Percentiles rank a stretch among this genome's conserved stretches.
These are phyloP conservation scores for Maccullochella peelii DNA, from an alignment of 2,113 vertebrate species.

Conservation along the genomic window DNA sequence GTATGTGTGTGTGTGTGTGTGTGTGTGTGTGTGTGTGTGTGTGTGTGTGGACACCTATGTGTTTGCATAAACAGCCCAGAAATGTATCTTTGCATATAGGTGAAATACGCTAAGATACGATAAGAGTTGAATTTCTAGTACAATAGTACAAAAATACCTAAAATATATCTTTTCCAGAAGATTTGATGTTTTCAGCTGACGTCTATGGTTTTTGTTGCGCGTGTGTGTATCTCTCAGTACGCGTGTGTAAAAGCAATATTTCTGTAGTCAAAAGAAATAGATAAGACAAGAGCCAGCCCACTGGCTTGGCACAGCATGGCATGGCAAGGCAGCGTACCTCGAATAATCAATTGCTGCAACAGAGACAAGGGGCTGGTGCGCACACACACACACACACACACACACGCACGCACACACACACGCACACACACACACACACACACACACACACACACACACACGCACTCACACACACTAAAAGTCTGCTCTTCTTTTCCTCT, in stretches of 20 bases:
- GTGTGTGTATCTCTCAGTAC: constrained; percentile 6
- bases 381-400: neutral
- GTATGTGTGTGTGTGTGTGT: constrained; percentile 1
- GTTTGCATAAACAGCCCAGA: neutral
- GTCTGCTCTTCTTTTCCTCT: constrained; percentile 39
- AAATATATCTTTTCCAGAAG: neutral
- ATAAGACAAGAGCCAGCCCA: constrained; percentile 49
- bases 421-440: neutral
- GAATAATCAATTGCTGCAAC: constrained; percentile 39
- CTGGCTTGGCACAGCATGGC: constrained; percentile 52
- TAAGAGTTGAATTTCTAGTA: neutral
- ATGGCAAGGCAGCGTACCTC: constrained; percentile 21
- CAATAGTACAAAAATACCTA: neutral
- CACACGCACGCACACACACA: neutral
- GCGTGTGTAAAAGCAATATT: constrained; percentile 38
- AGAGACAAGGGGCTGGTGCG: neutral
- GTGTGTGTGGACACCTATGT: neutral
- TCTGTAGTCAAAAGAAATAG: constrained; percentile 42
- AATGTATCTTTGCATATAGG: neutral
- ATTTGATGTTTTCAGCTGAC: constrained; percentile 21
- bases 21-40: constrained; percentile 11
- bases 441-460: neutral
- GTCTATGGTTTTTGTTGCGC: neutral
- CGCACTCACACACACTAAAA: neutral
- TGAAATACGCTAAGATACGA: neutral